Conservation (phyloP, 2,113 vertebrate genomes). For the Phoenicopterus ruber region DNA sequence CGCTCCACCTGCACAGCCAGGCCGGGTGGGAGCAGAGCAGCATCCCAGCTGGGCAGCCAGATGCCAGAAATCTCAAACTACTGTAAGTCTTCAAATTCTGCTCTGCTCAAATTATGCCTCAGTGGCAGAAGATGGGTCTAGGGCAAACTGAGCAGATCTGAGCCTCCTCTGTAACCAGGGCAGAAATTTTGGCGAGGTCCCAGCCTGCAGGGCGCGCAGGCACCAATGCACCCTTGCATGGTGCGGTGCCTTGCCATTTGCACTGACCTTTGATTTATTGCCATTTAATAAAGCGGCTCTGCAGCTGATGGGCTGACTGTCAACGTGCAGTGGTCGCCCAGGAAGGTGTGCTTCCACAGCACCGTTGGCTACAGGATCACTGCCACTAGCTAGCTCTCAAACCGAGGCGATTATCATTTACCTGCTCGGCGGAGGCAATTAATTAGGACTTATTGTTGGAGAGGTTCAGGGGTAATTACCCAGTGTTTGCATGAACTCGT, state of each 20-base stretch:
- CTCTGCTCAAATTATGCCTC: fast-evolving
- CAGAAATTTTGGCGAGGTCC: neutral
- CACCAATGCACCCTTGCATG: neutral
- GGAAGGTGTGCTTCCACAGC: neutral
- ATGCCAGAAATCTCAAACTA: neutral
- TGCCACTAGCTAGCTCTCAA: neutral
- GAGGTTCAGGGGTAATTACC: constrained; percentile 19
- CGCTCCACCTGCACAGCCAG: neutral
- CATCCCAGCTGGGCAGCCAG: neutral
- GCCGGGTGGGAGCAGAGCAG: neutral
- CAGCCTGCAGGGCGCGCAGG: neutral
- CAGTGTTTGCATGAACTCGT: neutral
- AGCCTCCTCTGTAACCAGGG: neutral
- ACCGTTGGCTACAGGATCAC: neutral
- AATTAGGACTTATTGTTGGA: neutral
- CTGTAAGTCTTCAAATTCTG: neutral
- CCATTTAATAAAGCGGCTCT: neutral
- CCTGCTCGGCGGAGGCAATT: constrained; percentile 19
- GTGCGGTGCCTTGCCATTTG: fast-evolving
- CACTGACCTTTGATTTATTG: neutral
- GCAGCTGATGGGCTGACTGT: neutral
- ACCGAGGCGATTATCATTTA: neutral
- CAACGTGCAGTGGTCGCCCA: neutral
- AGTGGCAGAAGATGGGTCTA: neutral
- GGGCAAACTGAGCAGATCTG: neutral